Conservation (phyloP, 2,113 vertebrate species). For the Numenius arquata region DNA sequence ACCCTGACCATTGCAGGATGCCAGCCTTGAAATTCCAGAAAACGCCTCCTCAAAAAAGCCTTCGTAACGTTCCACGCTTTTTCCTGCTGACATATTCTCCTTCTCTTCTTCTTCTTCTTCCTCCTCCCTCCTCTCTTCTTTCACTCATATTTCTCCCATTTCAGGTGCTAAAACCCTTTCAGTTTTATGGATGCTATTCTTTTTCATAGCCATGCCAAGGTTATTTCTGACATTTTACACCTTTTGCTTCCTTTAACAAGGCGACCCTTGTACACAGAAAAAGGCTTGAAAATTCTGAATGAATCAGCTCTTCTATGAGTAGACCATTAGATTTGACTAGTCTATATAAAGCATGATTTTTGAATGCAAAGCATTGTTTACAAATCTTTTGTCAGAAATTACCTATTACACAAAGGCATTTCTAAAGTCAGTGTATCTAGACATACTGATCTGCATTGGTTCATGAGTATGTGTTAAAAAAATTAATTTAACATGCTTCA, state of each 20-base stretch:
- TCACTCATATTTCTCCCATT: constrained; percentile 44
- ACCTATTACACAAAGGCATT: constrained; percentile 32
- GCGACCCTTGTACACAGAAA: background rate
- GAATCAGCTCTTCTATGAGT: background rate
- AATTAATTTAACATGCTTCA: background rate
- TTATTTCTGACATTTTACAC: constrained; percentile 57
- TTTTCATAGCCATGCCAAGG: constrained; percentile 20
- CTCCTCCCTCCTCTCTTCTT: constrained; percentile 41
- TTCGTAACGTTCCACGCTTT: constrained; percentile 79
- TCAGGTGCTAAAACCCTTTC: constrained; percentile 49
- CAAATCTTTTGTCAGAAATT: constrained; percentile 57
- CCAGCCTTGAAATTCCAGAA: constrained; percentile 78
- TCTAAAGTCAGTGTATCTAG: constrained; percentile 1
- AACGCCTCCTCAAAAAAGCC: constrained; percentile 78
- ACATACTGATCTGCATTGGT: background rate
- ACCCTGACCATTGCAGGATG: constrained; percentile 84
- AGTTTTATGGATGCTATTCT: constrained; percentile 19
- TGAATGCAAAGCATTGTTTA: constrained; percentile 15
- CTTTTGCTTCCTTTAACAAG: constrained; percentile 23
- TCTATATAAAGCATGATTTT: background rate
- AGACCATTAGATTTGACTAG: background rate
- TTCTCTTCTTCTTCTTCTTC: background rate
- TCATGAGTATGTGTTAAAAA: constrained; percentile 2
- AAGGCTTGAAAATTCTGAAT: constrained; percentile 1
- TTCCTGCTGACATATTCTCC: constrained; percentile 63